phyloP scores from a whole-genome alignment of 2,113 vertebrate species.

The Columba janthina region DNA sequence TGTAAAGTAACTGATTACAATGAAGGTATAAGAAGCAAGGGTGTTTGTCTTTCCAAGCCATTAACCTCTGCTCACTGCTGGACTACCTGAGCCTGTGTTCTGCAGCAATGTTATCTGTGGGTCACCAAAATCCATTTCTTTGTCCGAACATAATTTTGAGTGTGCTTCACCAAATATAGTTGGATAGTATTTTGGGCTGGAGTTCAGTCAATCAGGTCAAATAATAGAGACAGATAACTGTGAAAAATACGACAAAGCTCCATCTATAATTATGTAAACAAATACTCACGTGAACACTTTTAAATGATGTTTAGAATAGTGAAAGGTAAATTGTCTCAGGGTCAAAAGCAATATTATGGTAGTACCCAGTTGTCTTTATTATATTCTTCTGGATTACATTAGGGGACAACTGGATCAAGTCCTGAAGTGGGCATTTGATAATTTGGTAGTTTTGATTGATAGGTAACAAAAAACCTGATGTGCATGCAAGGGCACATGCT shows the following conservation, averaged over 20 bases:
- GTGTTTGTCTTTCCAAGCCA: slow-evolving; percentile 33
- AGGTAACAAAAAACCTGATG: not conserved
- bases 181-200: not conserved
- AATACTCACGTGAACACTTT: not conserved
- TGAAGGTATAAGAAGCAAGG: slow-evolving; percentile 10
- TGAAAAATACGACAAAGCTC: not conserved
- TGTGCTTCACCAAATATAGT: not conserved
- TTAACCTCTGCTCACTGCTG: not conserved
- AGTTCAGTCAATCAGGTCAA: not conserved
- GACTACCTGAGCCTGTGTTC: not conserved
- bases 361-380: not conserved
- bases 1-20: slow-evolving; percentile 50
- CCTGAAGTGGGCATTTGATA: not conserved
- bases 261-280: not conserved
- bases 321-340: not conserved
- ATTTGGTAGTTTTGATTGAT: not conserved
- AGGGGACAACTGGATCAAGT: not conserved
- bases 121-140: not conserved
- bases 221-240: not conserved
- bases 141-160: not conserved
- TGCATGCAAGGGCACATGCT: not conserved
- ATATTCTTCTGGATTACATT: not conserved
- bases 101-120: not conserved
- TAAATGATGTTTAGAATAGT: not conserved
- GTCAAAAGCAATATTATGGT: not conserved